A percentile compares a stretch with the other conserved stretches of the same genome.
Evolutionary conservation across 2,113 vertebrate species (phyloP).

Genomic region (Chlamydotis undulata): DNA sequence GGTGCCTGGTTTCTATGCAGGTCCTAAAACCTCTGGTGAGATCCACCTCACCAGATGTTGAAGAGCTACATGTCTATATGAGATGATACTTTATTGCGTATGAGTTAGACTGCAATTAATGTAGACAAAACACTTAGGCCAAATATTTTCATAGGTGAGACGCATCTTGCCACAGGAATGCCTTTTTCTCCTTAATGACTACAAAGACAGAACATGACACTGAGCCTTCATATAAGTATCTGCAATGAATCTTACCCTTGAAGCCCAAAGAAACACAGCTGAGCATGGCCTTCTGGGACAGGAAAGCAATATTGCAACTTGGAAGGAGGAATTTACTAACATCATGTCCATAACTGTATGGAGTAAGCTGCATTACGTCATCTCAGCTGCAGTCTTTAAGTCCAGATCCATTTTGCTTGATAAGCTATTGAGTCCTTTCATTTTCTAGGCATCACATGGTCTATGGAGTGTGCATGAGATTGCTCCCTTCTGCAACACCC

Average conservation of each 20-base stretch:
- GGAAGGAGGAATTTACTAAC: background rate
- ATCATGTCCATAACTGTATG: background rate
- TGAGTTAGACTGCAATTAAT: background rate
- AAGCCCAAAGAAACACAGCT: background rate
- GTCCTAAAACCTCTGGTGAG: background rate
- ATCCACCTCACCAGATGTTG: background rate
- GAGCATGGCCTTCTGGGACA: background rate
- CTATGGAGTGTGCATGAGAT: background rate
- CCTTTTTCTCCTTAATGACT: background rate
- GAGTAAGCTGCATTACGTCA: background rate
- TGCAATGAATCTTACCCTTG: background rate
- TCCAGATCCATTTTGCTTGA: accelerated
- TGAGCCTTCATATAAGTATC: background rate
- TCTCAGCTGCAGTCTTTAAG: background rate
- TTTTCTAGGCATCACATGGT: background rate
- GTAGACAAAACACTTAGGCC: background rate
- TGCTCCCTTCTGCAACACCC: background rate
- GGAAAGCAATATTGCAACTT: background rate
- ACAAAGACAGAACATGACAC: accelerated
- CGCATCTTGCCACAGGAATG: background rate
- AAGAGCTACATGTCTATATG: background rate
- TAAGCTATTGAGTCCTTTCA: background rate
- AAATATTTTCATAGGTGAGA: background rate
- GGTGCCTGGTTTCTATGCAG: background rate
- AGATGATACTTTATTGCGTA: background rate